phyloP scores from a whole-genome alignment of 2,113 vertebrate genomes.

The Silurus meridionalis region DNA sequence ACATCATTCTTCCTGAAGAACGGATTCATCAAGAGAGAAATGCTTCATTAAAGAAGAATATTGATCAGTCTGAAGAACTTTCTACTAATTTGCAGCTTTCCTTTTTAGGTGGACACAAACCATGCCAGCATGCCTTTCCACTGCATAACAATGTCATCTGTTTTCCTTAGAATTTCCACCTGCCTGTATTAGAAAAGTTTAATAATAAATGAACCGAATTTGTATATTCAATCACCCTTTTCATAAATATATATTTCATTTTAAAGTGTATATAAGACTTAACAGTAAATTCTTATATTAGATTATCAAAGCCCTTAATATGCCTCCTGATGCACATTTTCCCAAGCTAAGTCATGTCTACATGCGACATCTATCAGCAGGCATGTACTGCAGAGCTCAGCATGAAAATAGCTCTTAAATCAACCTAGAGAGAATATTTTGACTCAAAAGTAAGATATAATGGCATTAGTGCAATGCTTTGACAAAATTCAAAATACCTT shows the following conservation, averaged over 20 bases:
- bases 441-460: not conserved
- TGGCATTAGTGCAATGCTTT: not conserved
- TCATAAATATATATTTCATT: not conserved
- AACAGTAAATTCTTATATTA: not conserved
- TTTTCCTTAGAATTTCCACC: not conserved
- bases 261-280: conserved; percentile 14
- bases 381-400: conserved; percentile 62
- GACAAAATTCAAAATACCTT: not conserved
- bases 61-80: not conserved
- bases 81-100: not conserved
- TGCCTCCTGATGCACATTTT: conserved; percentile 5
- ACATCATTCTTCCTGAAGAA: not conserved
- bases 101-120: not conserved
- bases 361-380: conserved; percentile 59
- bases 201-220: not conserved
- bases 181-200: not conserved
- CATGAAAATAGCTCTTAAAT: not conserved
- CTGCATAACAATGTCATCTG: not conserved
- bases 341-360: conserved; percentile 19
- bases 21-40: not conserved
- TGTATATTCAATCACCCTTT: not conserved
- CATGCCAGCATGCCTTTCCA: not conserved
- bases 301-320: not conserved
- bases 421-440: not conserved
- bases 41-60: not conserved